These are phyloP conservation scores for Gopherus evgoodei DNA, from an alignment of 2,113 vertebrate genomes.

Conservation along the genomic window DNA sequence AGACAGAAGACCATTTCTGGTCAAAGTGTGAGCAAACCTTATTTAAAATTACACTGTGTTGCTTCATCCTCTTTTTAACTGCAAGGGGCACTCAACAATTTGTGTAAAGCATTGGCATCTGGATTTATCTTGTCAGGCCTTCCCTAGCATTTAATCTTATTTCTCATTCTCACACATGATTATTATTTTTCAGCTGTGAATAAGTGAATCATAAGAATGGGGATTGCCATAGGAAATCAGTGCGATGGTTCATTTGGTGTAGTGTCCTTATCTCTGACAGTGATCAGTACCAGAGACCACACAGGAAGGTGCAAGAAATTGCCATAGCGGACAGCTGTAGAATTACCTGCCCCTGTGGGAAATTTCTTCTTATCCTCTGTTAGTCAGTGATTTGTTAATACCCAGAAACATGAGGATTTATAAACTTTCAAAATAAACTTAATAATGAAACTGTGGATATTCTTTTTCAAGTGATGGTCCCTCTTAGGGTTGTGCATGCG, in stretches of 20 bases:
- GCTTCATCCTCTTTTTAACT: conserved; percentile 60
- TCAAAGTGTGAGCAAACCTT: conserved; percentile 53
- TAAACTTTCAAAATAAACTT: not conserved
- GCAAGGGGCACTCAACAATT: conserved; percentile 81
- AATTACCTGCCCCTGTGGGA: not conserved
- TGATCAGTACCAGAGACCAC: not conserved
- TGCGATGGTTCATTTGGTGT: not conserved
- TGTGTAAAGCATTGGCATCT: conserved; percentile 17
- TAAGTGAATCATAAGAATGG: conserved; percentile 53
- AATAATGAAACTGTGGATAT: conserved; percentile 27
- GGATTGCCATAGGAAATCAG: not conserved
- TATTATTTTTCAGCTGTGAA: conserved; percentile 63
- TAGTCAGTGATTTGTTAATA: conserved; percentile 17
- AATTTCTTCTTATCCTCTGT: not conserved
- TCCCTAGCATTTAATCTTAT: conserved; percentile 28
- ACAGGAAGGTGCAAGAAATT: not conserved
- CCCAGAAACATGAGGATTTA: not conserved
- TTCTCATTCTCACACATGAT: conserved; percentile 42
- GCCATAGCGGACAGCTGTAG: not conserved
- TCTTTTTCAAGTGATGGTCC: not conserved
- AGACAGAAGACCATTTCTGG: conserved; percentile 57
- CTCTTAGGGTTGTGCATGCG: not conserved
- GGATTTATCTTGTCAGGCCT: conserved; percentile 41
- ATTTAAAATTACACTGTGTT: not conserved
- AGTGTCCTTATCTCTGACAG: not conserved